Base-by-base conservation (phyloP, 2,797 vertebrate species). In the Cirrhinus molitorella region DNA sequence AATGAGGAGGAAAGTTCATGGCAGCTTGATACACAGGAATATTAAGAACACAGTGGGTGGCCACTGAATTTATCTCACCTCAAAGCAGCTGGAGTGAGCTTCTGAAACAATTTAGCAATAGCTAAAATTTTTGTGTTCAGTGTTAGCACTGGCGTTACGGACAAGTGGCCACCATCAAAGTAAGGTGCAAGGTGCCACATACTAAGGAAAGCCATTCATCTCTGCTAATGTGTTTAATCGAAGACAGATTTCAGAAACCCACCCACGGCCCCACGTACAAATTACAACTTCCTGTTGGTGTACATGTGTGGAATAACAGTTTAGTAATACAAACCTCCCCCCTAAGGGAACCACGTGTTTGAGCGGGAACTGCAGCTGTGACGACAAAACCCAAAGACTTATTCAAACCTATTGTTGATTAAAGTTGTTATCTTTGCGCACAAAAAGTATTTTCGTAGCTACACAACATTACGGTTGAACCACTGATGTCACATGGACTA, bases 21-120 rank as follows among this genome's bases (percentile, higher is more conserved):
- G 47, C 9, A 21, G 49, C 49, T 43, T 55, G 68, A 63, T 57
- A 45, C 59, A 66, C 21, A 19, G 73, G 68, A 63, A 40, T 70
- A 73, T 74, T 72, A 63, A 71, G 34, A 45, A 31, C 51, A 45
- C 66, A 59, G 79, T 70, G 79, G 79, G 79, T 80, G 79, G 66
- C 51, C 51, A 31, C 17, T 45, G 17, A 45, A 80, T 25, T 43
- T 1, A 21, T 66, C 45, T 51, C 1, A 5, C 25, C 23, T 70
- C 79, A 80, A 71, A 59, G 79, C 66, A 70, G 67, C 37, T 70
- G 74, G 16, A 61, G 37, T 61, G 16, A 45, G 40, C 73, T 55
- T 19, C 21, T 70, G 23, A 70, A 79, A 70, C 31, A 14, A 53
- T 25, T 55, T 37, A 80, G 40, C 34, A 43, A 28, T 16, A 19